A percentile compares a stretch with the other conserved stretches of the same genome.
phyloP scores from a whole-genome alignment of 2,113 vertebrate species.

The Thunnus thynnus region DNA sequence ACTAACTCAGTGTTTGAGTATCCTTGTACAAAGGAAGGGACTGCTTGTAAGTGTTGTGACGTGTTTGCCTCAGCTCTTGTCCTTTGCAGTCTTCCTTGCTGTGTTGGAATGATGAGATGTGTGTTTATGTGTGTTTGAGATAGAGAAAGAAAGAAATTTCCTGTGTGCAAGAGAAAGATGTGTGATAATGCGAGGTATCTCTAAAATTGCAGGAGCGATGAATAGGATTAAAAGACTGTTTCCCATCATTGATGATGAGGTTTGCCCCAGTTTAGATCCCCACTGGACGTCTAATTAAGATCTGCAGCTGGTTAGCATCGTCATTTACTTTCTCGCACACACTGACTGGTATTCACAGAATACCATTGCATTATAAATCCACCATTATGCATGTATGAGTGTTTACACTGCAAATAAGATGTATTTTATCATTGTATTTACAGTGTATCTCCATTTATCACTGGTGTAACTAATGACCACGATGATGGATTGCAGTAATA shows the following conservation, averaged over 20 bases:
- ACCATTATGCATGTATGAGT: slow-evolving; percentile 35
- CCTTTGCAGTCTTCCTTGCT: slow-evolving; percentile 28
- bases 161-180: neutral
- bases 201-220: slow-evolving; percentile 44
- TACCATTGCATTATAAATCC: neutral
- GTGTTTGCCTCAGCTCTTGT: slow-evolving; percentile 43
- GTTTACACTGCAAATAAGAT: slow-evolving; percentile 29
- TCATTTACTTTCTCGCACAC: slow-evolving; percentile 47
- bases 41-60: slow-evolving; percentile 42
- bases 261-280: slow-evolving; percentile 69
- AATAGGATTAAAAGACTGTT: slow-evolving; percentile 62
- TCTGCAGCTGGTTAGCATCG: slow-evolving; percentile 62
- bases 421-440: slow-evolving; percentile 50
- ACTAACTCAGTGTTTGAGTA: slow-evolving; percentile 68
- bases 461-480: slow-evolving; percentile 53
- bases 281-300: slow-evolving; percentile 71
- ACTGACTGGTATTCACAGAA: slow-evolving; percentile 21
- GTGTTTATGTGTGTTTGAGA: slow-evolving; percentile 25
- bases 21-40: slow-evolving; percentile 56
- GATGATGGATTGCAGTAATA: slow-evolving; percentile 71
- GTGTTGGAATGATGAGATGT: slow-evolving; percentile 17
- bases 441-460: slow-evolving; percentile 56
- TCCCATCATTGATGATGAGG: slow-evolving; percentile 63
- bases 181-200: slow-evolving; percentile 18
- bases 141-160: neutral